Evolutionary conservation across 2,113 vertebrate genomes (phyloP).

Genomic region (Mystacornis crossleyi): DNA sequence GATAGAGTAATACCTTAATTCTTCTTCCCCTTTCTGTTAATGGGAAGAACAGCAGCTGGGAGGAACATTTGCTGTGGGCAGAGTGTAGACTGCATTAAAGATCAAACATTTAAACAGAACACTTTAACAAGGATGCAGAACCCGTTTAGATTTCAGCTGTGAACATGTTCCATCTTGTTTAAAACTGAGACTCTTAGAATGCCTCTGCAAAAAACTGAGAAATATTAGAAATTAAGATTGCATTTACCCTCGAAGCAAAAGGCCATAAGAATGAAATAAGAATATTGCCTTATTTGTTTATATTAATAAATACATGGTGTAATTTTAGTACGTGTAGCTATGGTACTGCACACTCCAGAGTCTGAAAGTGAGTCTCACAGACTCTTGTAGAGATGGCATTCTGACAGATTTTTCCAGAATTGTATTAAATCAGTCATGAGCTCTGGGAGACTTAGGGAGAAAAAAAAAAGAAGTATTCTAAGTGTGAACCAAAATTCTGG

Average conservation of each 20-base stretch:
- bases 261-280: not conserved
- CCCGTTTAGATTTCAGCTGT: conserved; percentile 68
- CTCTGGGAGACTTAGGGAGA: rapidly evolving
- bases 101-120: conserved; percentile 64
- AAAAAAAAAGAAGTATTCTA: not conserved
- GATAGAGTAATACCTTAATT: conserved; percentile 36
- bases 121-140: conserved; percentile 63
- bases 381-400: not conserved
- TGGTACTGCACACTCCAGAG: not conserved
- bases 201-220: conserved; percentile 48
- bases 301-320: not conserved
- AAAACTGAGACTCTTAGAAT: conserved; percentile 61
- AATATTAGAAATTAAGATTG: conserved; percentile 57
- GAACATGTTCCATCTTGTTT: conserved; percentile 72
- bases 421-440: not conserved
- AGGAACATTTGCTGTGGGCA: conserved; percentile 67
- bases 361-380: not conserved
- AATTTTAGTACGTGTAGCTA: not conserved
- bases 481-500: not conserved
- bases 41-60: conserved; percentile 63
- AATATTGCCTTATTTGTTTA: not conserved
- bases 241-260: conserved; percentile 59
- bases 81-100: conserved; percentile 46
- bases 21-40: conserved; percentile 48
- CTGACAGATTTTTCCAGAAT: not conserved